Evolutionary conservation across 37 sponge, comb jelly and placozoan genomes (phyloP), one percentile per base, ranked within the genome.

Genomic region (Oscarella lobularis): DNA sequence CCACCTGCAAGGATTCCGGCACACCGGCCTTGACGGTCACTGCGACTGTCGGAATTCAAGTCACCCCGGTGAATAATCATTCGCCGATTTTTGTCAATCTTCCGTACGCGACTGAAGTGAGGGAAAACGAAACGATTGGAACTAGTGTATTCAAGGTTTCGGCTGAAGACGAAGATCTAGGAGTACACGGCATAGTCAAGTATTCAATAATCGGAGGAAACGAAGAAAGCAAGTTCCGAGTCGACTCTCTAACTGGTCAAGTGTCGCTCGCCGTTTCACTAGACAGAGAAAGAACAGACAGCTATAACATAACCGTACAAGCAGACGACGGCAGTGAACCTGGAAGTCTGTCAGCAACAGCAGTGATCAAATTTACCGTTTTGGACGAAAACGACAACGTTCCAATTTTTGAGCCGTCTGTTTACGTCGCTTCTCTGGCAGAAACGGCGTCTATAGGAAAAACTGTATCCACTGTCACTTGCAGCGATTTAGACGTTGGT

Each of bases 141-240:
- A 48, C 9, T 48, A 20, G 9, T 27, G 14, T 27, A 9, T 48
- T 48, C 20, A 48, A 9, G 9, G 60, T 48, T 27, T 20, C 9
- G 60, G 60, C 60, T 9, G 60, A 27, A 20, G 60, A 48, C 60
- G 20, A 20, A 48, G 60, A 48, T 48, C 14, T 27, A 48, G 60
- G 60, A 27, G 20, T 48, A 48, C 60, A 89, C 66, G 74, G 79
- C 31, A 54, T 31, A 0, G 39, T 83, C 0, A 54, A 40, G 27
- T 89, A 80, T 66, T 74, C 39, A 31, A 83, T 89, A 35, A 36
- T 37, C 2, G 65, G 39, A 5, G 86, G 90, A 4, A 83, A 89
- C 70, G 72, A 35, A 14, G 78, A 54, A 2, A 39, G 54, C 0
- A 34, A 6, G 29, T 88, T 88, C 38, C 31, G 41, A 2, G 82